Evolutionary conservation across 30 jellyfish, hydroid and myxozoan species (phyloP).

Genomic region (Aurelia coerulea): DNA sequence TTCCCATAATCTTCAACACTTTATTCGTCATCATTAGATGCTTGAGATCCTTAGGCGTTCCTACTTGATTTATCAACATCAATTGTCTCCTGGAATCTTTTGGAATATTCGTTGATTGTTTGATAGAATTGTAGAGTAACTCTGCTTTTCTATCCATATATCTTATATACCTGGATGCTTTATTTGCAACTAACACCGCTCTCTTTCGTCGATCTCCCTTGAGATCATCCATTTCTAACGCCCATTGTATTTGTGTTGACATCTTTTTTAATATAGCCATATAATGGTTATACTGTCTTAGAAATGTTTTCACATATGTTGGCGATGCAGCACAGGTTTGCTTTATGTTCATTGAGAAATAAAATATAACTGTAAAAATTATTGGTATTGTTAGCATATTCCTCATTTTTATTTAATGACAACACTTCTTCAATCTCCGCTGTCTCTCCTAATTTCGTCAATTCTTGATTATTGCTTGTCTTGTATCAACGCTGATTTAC

Average conservation of each 20-base stretch:
- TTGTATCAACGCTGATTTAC: too few species aligned
- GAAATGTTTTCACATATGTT: constrained; percentile 39
- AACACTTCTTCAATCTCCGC: too few species aligned
- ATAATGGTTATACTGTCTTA: constrained; percentile 67
- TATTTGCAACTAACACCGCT: constrained; percentile 49
- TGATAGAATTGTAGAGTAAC: constrained; percentile 27
- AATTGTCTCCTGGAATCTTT: constrained; percentile 70
- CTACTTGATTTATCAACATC: constrained; percentile 69
- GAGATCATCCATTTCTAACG: constrained; percentile 54
- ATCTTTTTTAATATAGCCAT: constrained; percentile 60
- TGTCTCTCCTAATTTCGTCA: too few species aligned
- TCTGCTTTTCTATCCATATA: constrained; percentile 62
- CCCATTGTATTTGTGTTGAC: constrained; percentile 66
- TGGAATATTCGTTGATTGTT: constrained; percentile 29
- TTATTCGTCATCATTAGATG: constrained; percentile 50
- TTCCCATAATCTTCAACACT: constrained; percentile 64
- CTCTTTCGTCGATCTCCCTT: constrained; percentile 40
- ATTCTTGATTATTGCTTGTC: too few species aligned
- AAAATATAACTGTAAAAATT: neutral
- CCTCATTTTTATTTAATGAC: neutral
- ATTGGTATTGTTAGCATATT: neutral
- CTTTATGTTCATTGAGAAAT: neutral
- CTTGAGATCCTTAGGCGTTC: constrained; percentile 63
- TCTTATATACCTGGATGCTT: constrained; percentile 36
- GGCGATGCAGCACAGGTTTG: neutral